These are phyloP conservation scores for Andrena bicolor DNA, from an alignment of 2,888 invertebrate species.

Conservation along the genomic window DNA sequence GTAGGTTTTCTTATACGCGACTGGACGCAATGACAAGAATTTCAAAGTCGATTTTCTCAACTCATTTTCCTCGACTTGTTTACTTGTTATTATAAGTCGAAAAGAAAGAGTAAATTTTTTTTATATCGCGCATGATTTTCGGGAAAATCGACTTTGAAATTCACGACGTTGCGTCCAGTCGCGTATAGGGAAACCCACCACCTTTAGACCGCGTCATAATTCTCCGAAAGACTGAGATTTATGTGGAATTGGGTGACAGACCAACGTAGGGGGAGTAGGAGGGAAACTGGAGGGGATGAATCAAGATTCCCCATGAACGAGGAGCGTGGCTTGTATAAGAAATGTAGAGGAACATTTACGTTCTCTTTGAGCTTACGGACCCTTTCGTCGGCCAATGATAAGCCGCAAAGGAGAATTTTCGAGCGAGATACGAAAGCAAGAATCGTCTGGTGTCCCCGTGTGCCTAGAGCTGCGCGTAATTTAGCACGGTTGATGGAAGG, in stretches of 20 bases:
- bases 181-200: background rate
- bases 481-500: conserved; percentile 36
- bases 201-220: background rate
- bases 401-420: conserved; percentile 29
- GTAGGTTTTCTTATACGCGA: no score
- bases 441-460: background rate
- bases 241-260: background rate
- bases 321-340: background rate
- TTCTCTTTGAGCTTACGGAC: conserved; percentile 32
- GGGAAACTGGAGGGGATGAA: background rate
- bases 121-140: no score
- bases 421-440: background rate
- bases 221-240: background rate
- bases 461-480: conserved; percentile 31
- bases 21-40: no score
- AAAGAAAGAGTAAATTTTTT: no score
- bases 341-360: background rate
- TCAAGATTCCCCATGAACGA: background rate
- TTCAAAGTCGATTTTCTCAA: no score
- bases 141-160: no score
- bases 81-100: no score
- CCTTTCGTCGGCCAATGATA: conserved; percentile 26
- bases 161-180: background rate
- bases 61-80: no score
- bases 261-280: background rate